phyloP scores from a whole-genome alignment of 2,888 invertebrate species.

The Ennomos fuscantarius region DNA sequence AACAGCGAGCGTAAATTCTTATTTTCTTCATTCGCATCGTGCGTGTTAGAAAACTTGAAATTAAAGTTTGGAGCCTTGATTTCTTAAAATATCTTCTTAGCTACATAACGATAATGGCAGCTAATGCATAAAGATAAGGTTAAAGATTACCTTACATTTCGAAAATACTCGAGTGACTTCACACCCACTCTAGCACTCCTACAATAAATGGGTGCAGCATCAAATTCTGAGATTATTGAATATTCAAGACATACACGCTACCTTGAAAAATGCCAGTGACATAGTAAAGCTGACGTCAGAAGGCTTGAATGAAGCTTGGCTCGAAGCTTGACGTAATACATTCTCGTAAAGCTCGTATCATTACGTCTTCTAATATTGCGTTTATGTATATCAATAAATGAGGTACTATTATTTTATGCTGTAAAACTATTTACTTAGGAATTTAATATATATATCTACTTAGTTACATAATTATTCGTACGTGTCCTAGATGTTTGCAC shows the following conservation, averaged over 20 bases:
- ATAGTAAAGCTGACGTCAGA: constrained; percentile 21
- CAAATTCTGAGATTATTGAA: constrained; percentile 1
- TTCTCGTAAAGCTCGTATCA: constrained; percentile 9
- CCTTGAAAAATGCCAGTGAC: constrained; percentile 21
- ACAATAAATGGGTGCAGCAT: constrained; percentile 2
- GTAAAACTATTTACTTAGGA: no score
- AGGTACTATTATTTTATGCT: not conserved
- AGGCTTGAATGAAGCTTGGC: constrained; percentile 21
- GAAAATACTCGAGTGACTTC: constrained; percentile 2
- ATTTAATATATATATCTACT: not conserved
- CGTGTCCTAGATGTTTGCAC: not conserved
- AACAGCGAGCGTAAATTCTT: no score
- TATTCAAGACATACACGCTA: constrained; percentile 9
- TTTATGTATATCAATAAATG: constrained; percentile 5
- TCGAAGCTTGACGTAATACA: constrained; percentile 21
- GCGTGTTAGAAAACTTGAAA: no score
- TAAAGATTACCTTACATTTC: constrained; percentile 3
- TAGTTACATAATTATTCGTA: not conserved
- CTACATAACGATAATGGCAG: not conserved
- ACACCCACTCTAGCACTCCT: constrained; percentile 10
- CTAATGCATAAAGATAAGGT: constrained; percentile 12
- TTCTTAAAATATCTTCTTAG: not conserved
- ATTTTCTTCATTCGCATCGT: no score
- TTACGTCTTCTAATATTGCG: constrained; percentile 10
- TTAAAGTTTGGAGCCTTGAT: no score